These are phyloP conservation scores for Picus viridis DNA, from an alignment of 2,797 vertebrate species.

Conservation along the genomic window DNA sequence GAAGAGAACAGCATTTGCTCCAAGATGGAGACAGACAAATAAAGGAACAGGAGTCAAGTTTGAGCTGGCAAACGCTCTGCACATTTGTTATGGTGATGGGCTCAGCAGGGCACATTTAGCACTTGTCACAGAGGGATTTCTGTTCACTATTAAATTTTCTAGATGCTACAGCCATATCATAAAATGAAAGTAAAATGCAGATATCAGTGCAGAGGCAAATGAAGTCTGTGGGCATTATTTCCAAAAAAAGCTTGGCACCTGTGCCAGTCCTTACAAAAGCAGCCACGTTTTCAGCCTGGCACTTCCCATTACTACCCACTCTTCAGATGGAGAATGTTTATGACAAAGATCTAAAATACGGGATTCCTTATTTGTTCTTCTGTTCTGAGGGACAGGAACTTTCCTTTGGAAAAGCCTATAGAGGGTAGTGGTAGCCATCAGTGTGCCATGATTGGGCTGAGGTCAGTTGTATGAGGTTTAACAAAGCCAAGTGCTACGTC, in stretches of 20 bases:
- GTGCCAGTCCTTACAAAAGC: background rate
- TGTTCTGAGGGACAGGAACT: background rate
- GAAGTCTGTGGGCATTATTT: background rate
- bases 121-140: background rate
- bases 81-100: slow-evolving; percentile 39
- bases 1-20: background rate
- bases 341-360: background rate
- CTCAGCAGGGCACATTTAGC: slow-evolving; percentile 10
- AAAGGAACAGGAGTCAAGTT: slow-evolving; percentile 36
- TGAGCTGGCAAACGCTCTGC: slow-evolving; percentile 17
- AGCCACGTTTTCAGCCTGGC: background rate
- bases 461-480: too few species aligned
- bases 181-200: background rate
- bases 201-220: slow-evolving; percentile 5
- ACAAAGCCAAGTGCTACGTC: too few species aligned
- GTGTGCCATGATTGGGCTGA: background rate
- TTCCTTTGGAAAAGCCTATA: background rate
- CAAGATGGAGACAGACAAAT: slow-evolving; percentile 48
- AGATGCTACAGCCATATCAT: background rate
- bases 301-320: background rate
- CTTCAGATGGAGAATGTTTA: background rate
- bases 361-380: background rate
- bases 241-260: background rate
- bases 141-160: slow-evolving; percentile 20
- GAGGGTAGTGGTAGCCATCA: background rate